Evolutionary conservation across 2,113 vertebrate species (phyloP).

Genomic region (Fulica atra): DNA sequence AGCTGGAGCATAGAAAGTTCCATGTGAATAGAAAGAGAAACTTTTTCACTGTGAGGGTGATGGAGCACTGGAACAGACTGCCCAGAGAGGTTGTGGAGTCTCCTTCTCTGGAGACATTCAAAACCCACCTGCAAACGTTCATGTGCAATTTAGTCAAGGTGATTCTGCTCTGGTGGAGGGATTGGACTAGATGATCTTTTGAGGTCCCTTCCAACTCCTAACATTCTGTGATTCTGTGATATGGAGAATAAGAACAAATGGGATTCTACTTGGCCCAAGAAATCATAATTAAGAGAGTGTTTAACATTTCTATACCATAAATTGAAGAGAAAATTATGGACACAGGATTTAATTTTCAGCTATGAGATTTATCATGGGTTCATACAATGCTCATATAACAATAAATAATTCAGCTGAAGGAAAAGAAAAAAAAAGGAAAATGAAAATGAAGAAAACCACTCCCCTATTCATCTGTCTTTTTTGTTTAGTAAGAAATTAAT

Average conservation of each 20-base stretch:
- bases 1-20: too few relatives aligned
- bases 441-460: background rate
- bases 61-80: too few relatives aligned
- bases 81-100: too few relatives aligned
- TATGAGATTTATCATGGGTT: background rate
- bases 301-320: background rate
- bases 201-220: too few relatives aligned
- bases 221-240: background rate
- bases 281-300: background rate
- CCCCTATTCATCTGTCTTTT: background rate
- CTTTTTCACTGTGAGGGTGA: too few relatives aligned
- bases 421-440: background rate
- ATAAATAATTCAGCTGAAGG: background rate
- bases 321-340: background rate
- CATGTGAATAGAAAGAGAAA: too few relatives aligned
- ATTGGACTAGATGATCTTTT: too few relatives aligned
- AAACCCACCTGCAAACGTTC: too few relatives aligned
- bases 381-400: background rate
- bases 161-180: too few relatives aligned
- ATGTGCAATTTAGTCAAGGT: too few relatives aligned
- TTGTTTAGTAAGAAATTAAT: background rate
- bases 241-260: background rate
- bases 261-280: background rate
- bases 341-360: background rate
- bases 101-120: too few relatives aligned